These are phyloP conservation scores for Muscina levida DNA, from an alignment of 2,888 invertebrate species.

Conservation along the genomic window DNA sequence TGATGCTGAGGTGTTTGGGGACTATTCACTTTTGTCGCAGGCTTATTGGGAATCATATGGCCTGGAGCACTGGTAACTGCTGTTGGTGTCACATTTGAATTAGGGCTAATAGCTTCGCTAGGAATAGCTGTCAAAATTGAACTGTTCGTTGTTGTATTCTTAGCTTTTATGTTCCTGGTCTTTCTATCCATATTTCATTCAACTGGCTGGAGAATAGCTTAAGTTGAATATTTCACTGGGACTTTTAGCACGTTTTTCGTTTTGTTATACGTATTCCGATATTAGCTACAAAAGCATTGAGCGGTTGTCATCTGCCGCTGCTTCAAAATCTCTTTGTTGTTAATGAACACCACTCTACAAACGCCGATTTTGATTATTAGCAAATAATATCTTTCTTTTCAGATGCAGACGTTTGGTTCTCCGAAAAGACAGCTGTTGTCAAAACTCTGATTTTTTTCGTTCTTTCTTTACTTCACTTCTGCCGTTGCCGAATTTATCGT, in stretches of 20 bases:
- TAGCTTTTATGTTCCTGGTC: too few relatives aligned
- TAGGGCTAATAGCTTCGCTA: constrained; percentile 1
- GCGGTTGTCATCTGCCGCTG: background rate
- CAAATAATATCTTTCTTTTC: too few relatives aligned
- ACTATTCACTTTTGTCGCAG: constrained; percentile 26
- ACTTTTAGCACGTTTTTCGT: background rate
- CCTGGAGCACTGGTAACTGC: constrained; percentile 46
- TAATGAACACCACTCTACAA: background rate
- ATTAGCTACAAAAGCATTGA: background rate
- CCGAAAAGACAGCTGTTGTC: too few relatives aligned
- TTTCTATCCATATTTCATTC: too few relatives aligned
- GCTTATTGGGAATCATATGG: background rate
- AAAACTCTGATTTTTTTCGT: too few relatives aligned
- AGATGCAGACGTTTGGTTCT: too few relatives aligned
- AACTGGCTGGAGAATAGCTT: constrained; percentile 2
- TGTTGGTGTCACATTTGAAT: constrained; percentile 47
- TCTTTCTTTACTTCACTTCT: too few relatives aligned
- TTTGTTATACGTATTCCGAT: background rate
- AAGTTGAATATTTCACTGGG: constrained; percentile 5
- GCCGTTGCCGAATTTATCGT: too few relatives aligned
- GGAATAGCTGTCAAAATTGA: too few relatives aligned
- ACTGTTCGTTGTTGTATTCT: too few relatives aligned
- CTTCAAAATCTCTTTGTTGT: background rate
- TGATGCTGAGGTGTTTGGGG: constrained; percentile 51
- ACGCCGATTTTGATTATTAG: background rate